These are phyloP conservation scores for Rhagonycha lutea DNA, from an alignment of 2,888 invertebrate genomes.

Conservation along the genomic window DNA sequence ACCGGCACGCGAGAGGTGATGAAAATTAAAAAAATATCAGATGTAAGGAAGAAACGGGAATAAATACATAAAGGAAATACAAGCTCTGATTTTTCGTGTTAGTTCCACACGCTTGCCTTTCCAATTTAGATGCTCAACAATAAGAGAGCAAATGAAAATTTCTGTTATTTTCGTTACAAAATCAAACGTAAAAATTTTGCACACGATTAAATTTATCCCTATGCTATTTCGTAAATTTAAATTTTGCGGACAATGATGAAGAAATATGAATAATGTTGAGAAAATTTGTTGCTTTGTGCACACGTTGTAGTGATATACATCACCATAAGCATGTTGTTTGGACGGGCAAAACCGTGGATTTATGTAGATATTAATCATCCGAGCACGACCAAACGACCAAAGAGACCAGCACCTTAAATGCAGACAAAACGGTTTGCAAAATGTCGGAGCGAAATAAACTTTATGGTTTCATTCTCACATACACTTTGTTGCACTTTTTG, in stretches of 20 bases:
- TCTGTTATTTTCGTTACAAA: not conserved
- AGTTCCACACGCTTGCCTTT: not conserved
- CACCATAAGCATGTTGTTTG: slow-evolving; percentile 28
- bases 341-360: slow-evolving; percentile 26
- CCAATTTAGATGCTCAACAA: not conserved
- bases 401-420: slow-evolving; percentile 6
- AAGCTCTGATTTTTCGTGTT: not conserved
- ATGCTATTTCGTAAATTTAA: not conserved
- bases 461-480: not conserved
- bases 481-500: slow-evolving; percentile 21
- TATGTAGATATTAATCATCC: slow-evolving; percentile 31
- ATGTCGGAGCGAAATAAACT: slow-evolving; percentile 10
- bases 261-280: slow-evolving; percentile 24
- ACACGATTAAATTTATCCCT: not conserved
- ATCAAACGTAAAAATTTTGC: not conserved
- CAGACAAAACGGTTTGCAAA: slow-evolving; percentile 14
- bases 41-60: not conserved
- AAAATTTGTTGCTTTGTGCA: slow-evolving; percentile 26
- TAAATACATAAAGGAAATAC: not conserved
- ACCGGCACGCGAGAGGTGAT: not conserved
- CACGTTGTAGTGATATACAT: slow-evolving; percentile 25
- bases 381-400: slow-evolving; percentile 15
- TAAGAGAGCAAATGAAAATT: not conserved
- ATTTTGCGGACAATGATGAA: slow-evolving; percentile 9
- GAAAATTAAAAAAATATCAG: not conserved